These are phyloP conservation scores for Varanus komodoensis DNA, from an alignment of 2,113 vertebrate species.

Conservation along the genomic window DNA sequence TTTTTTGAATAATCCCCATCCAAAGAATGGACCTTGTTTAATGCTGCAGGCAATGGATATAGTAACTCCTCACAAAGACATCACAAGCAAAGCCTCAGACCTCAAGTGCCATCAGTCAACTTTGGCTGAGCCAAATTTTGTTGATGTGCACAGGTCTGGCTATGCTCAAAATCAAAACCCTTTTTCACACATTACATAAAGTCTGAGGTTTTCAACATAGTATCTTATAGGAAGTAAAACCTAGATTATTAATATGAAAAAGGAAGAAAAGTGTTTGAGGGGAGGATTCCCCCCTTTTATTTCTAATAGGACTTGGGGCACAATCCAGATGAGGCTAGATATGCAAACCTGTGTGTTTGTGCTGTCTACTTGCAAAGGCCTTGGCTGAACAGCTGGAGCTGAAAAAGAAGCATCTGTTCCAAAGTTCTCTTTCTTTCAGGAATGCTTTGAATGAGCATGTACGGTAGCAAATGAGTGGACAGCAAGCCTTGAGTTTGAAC, in stretches of 20 bases:
- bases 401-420: constrained; percentile 26
- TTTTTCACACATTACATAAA: background rate
- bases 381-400: background rate
- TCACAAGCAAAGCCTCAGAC: background rate
- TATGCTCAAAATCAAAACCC: background rate
- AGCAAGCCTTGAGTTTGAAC: constrained; percentile 17
- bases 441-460: constrained; percentile 41
- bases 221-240: background rate
- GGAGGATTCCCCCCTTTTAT: background rate
- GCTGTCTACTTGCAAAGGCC: background rate
- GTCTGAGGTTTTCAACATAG: background rate
- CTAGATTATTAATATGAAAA: background rate
- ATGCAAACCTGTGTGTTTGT: background rate
- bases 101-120: background rate
- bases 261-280: background rate
- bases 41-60: background rate
- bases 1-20: background rate
- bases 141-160: background rate
- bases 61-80: too few species aligned
- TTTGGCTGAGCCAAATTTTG: background rate
- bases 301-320: background rate
- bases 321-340: background rate
- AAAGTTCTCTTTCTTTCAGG: constrained; percentile 14
- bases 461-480: constrained; percentile 68
- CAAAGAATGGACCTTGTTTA: background rate